Conservation (phyloP, 1,140 invertebrate species). For the Adelges cooleyi region DNA sequence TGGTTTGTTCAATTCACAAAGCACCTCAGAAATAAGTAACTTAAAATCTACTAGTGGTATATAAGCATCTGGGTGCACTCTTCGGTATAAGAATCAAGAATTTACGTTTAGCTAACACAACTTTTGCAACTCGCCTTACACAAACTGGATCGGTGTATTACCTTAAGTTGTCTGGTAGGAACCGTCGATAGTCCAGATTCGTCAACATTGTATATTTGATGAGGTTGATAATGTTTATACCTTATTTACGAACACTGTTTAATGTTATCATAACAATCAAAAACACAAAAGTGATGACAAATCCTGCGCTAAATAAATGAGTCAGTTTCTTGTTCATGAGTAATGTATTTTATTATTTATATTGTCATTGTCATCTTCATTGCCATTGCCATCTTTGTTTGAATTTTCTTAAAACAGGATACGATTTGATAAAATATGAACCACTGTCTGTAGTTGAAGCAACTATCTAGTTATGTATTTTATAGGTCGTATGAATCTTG, state of each 20-base stretch:
- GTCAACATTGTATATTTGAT: too few species aligned
- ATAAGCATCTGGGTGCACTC: not conserved
- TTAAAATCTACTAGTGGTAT: not conserved
- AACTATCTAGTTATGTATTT: slow-evolving; percentile 11
- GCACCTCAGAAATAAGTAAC: not conserved
- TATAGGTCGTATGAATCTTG: slow-evolving; percentile 2
- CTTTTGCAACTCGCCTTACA: too few species aligned
- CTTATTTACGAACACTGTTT: too few species aligned
- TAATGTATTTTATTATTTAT: not conserved
- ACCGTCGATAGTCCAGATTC: too few species aligned
- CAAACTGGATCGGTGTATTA: too few species aligned
- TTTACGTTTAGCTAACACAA: too few species aligned
- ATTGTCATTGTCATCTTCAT: not conserved
- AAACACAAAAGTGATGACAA: too few species aligned
- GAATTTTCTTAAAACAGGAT: not conserved
- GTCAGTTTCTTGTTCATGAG: not conserved
- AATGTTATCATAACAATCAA: too few species aligned
- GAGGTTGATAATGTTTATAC: too few species aligned
- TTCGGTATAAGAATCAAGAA: not conserved
- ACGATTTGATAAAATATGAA: slow-evolving; percentile 1
- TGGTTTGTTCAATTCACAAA: not conserved
- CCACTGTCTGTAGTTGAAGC: not conserved
- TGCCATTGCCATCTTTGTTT: not conserved
- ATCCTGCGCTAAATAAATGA: not conserved
- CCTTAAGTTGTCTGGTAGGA: too few species aligned